Evolutionary conservation across 2,113 vertebrate species (phyloP).

Genomic region (Sisor rabdophorus): DNA sequence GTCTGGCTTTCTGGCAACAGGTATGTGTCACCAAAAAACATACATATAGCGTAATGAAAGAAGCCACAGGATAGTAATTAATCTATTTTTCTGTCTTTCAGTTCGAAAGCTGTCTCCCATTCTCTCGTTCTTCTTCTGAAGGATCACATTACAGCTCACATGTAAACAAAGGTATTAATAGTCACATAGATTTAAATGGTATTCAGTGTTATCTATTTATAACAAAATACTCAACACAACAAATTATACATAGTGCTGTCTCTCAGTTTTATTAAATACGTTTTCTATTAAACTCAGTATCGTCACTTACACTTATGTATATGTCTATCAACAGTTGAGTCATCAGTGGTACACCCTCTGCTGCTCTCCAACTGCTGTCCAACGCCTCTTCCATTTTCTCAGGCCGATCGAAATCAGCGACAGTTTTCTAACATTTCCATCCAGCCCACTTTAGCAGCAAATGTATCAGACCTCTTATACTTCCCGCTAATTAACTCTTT

Average conservation of each 20-base stretch:
- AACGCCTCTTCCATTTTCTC: slow-evolving; percentile 52
- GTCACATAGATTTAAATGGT: neutral
- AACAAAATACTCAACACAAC: no score
- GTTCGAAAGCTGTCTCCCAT: slow-evolving; percentile 3
- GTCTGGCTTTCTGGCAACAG: slow-evolving; percentile 45
- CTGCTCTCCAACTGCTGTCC: slow-evolving; percentile 63
- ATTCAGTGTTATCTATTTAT: neutral
- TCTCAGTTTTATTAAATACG: neutral
- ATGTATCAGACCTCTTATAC: slow-evolving; percentile 49
- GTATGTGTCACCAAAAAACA: slow-evolving; percentile 25
- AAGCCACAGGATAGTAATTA: neutral
- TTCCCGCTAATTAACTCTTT: slow-evolving; percentile 35
- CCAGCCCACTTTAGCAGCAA: slow-evolving; percentile 42
- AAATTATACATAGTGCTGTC: neutral
- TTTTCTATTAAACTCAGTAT: neutral
- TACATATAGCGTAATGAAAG: neutral
- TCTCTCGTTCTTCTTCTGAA: slow-evolving; percentile 7
- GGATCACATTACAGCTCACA: slow-evolving; percentile 1
- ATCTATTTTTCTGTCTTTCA: slow-evolving; percentile 3
- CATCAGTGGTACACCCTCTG: slow-evolving; percentile 55
- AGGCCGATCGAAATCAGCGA: slow-evolving; percentile 45
- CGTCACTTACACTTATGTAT: neutral
- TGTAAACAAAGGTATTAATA: slow-evolving; percentile 32
- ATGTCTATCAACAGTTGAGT: slow-evolving; percentile 53
- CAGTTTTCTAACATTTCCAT: slow-evolving; percentile 51